A percentile compares a stretch with the other conserved stretches of the same genome.
Evolutionary conservation across 2,113 vertebrate genomes (phyloP).

Genomic region (Ctenodactylus gundi): DNA sequence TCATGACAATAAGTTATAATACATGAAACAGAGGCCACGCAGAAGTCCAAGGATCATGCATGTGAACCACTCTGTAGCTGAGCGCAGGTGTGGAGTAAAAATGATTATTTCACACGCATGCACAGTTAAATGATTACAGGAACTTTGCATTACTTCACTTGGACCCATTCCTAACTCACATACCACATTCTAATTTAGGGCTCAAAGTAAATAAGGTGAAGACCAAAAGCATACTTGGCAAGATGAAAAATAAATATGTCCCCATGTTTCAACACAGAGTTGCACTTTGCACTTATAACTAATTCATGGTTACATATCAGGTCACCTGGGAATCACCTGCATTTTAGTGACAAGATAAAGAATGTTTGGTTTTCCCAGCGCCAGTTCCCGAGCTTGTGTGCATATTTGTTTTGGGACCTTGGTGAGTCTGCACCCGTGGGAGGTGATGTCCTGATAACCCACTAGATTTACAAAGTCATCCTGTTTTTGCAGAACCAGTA

Average conservation of each 20-base stretch:
- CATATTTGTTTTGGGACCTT: not conserved
- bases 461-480: not conserved
- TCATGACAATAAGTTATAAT: not conserved
- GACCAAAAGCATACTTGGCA: not conserved
- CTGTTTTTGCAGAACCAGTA: not conserved
- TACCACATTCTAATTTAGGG: conserved; percentile 21
- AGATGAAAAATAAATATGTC: not conserved
- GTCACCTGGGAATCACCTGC: not conserved
- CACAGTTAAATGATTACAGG: not conserved
- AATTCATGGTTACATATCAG: not conserved
- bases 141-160: no score
- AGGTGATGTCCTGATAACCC: not conserved
- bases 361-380: not conserved
- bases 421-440: not conserved
- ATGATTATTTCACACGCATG: not conserved
- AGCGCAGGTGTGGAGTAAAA: not conserved
- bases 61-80: not conserved
- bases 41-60: not conserved
- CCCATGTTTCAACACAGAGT: not conserved
- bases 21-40: not conserved
- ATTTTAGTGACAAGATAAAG: conserved; percentile 18
- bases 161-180: not conserved
- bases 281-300: not conserved
- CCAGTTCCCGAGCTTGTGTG: not conserved
- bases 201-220: not conserved